Base-by-base conservation (phyloP, 2,888 invertebrate species). In the Oscheius sp. region DNA sequence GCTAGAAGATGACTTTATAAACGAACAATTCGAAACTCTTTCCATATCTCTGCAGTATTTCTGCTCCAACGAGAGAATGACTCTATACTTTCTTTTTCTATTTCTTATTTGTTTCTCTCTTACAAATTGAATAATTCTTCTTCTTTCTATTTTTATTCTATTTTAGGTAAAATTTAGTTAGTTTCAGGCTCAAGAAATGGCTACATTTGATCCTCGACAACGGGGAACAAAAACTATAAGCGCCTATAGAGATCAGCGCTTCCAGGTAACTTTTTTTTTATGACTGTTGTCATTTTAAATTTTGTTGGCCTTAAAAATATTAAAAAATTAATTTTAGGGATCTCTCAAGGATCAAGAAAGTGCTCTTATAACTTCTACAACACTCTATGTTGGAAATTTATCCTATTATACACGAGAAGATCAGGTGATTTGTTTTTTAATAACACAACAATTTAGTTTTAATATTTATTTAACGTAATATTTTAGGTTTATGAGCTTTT, bases 351-450 rank as follows among this genome's bases (percentile, higher is more conserved):
- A 85, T 23, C 86, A 86, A 87, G 96, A 96, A 84, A 90, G 91
- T 73, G 89, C 92, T 25, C 88, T 96, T 48, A 89, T 91, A 72
- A 87, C 89, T 10, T 91, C 94, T 0, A 90, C 91, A 4, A 99
- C 98, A 0, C 89, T 98, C 1, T 98, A 98, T 87, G 92, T 98
- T 31, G 98, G 98, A 63, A 99, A 99, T 89, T 89, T 99, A 69
- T 96, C 96, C 31, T 99, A 96, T 89, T 97, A 93, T 88, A 98
- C 98, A 0, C 95, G 96, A 4, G 98, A 98, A 88, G 97, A 97
- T 88, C 86, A 86, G 72, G 75, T 74, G 10, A 2, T 6, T 31
- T 25, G 10, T 55, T n/a, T n/a, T n/a, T n/a, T n/a, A n/a, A n/a
- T n/a, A n/a, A n/a, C n/a, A n/a, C n/a, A n/a, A n/a, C n/a, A n/a